These are phyloP conservation scores for Drosophila fuyamai DNA, from an alignment of 1,140 invertebrate genomes.

Conservation along the genomic window DNA sequence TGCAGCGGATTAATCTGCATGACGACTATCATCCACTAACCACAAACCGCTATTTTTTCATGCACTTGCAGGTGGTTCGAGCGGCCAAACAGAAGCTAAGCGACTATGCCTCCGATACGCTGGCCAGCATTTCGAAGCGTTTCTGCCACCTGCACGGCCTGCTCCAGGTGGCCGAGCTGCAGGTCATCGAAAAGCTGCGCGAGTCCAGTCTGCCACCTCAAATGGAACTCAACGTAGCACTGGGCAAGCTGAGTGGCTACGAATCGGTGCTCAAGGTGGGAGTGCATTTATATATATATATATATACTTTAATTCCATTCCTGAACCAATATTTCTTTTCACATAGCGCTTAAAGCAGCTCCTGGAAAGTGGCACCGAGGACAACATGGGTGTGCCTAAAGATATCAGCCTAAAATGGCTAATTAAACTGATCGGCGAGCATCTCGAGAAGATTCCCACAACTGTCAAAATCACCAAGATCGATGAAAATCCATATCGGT, in stretches of 20 bases:
- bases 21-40: constrained; percentile 33
- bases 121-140: constrained; percentile 47
- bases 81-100: constrained; percentile 45
- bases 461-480: constrained; percentile 40
- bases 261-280: constrained; percentile 55
- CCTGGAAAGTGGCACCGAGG: constrained; percentile 6
- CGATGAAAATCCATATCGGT: constrained; percentile 64
- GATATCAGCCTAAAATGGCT: constrained; percentile 46
- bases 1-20: constrained; percentile 38
- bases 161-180: constrained; percentile 66
- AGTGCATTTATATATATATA: not conserved
- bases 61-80: constrained; percentile 61
- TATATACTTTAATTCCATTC: not conserved
- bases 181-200: constrained; percentile 57
- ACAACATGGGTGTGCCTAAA: constrained; percentile 5
- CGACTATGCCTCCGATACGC: constrained; percentile 58
- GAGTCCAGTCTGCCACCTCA: constrained; percentile 57
- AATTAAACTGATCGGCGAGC: constrained; percentile 14
- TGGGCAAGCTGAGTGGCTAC: constrained; percentile 49
- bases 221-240: constrained; percentile 49
- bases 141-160: constrained; percentile 68
- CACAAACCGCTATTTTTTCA: constrained; percentile 1
- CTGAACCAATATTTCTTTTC: not conserved
- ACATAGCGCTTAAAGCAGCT: constrained; percentile 45
- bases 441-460: constrained; percentile 62